Evolutionary conservation across 2,797 vertebrate genomes (phyloP).

Genomic region (Hapalemur alaotrensis): DNA sequence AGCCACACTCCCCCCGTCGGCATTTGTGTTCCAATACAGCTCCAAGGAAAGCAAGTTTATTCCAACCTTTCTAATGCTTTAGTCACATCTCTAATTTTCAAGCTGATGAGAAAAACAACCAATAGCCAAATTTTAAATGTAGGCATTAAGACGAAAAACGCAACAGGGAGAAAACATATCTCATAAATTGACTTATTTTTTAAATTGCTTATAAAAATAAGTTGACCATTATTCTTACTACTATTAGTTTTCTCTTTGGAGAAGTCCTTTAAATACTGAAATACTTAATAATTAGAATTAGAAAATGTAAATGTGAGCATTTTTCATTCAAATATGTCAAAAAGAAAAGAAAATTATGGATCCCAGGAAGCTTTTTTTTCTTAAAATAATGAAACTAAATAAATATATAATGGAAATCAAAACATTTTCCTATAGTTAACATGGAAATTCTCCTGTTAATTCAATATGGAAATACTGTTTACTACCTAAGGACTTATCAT

Average conservation of each 20-base stretch:
- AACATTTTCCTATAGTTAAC: neutral
- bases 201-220: conserved; percentile 9
- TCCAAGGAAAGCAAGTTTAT: neutral
- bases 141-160: neutral
- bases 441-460: neutral
- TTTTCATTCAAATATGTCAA: neutral
- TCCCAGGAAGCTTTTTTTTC: neutral
- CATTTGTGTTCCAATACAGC: neutral
- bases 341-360: neutral
- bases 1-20: neutral
- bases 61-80: neutral
- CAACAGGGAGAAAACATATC: conserved; percentile 4
- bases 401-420: conserved; percentile 13
- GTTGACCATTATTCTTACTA: neutral
- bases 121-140: neutral
- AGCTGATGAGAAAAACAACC: neutral
- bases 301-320: neutral
- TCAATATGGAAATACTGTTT: neutral
- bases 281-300: neutral
- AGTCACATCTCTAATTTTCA: neutral
- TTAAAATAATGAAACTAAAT: neutral
- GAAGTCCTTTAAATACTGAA: neutral
- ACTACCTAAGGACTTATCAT: neutral
- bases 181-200: neutral
- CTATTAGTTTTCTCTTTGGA: neutral